Evolutionary conservation across 2,113 vertebrate genomes (phyloP).

Genomic region (Lipophrys pholis): DNA sequence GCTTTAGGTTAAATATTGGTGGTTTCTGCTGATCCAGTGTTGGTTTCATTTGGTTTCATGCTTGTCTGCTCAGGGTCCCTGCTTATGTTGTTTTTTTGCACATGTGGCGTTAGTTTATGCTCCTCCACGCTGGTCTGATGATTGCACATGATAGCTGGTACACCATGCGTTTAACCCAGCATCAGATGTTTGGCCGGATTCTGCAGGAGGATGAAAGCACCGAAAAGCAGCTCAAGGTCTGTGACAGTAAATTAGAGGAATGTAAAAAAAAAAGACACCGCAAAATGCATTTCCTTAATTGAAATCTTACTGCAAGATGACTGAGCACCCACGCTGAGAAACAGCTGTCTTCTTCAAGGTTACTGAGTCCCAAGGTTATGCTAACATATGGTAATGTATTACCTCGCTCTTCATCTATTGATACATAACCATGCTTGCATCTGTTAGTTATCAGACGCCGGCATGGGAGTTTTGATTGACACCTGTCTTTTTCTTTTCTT

Average conservation of each 20-base stretch:
- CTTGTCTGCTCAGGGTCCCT: too few species aligned
- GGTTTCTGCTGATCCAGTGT: too few species aligned
- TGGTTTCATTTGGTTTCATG: too few species aligned
- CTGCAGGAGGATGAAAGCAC: slow-evolving; percentile 26
- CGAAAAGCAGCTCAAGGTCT: slow-evolving; percentile 17
- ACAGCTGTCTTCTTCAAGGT: slow-evolving; percentile 74
- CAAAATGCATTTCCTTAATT: slow-evolving; percentile 47
- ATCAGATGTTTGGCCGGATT: too few species aligned
- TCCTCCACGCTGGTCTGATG: too few species aligned
- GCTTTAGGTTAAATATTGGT: too few species aligned
- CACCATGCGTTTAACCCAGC: too few species aligned
- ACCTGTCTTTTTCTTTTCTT: slow-evolving; percentile 54
- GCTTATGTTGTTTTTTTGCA: too few species aligned
- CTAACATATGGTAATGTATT: slow-evolving; percentile 68
- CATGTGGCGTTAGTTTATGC: too few species aligned
- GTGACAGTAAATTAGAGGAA: slow-evolving; percentile 22
- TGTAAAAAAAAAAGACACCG: slow-evolving; percentile 11
- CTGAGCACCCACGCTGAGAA: slow-evolving; percentile 62
- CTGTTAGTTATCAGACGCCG: slow-evolving; percentile 2
- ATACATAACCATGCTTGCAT: slow-evolving; percentile 49
- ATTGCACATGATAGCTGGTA: too few species aligned
- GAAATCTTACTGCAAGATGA: slow-evolving; percentile 60
- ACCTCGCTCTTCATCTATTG: slow-evolving; percentile 58
- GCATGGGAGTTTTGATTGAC: slow-evolving; percentile 57
- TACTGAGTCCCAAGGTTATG: slow-evolving; percentile 62